phyloP scores from a whole-genome alignment of 2,113 vertebrate genomes.

The Oxyruncus cristatus region DNA sequence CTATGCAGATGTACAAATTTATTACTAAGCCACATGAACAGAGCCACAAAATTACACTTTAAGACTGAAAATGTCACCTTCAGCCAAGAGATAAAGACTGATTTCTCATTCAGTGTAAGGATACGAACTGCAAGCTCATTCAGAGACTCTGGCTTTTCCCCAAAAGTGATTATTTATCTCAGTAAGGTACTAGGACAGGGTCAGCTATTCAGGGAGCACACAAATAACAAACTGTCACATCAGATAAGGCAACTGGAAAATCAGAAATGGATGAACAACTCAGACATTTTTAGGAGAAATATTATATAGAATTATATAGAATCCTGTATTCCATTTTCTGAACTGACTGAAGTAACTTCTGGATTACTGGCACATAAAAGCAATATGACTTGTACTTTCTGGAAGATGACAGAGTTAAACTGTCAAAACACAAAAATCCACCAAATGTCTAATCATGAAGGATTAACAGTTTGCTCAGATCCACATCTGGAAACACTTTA shows the following conservation, averaged over 20 bases:
- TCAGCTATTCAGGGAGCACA: not conserved
- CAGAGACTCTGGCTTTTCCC: not conserved
- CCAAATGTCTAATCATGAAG: not conserved
- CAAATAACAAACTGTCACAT: not conserved
- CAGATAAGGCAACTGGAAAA: not conserved
- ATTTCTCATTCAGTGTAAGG: not conserved
- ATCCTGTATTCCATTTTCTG: not conserved
- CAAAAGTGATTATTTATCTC: not conserved
- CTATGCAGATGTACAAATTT: not conserved
- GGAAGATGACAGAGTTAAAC: not conserved
- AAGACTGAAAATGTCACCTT: not conserved
- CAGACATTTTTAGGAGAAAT: not conserved
- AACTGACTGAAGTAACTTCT: not conserved
- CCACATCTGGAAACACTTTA: not conserved
- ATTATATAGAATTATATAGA: not conserved
- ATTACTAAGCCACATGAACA: not conserved
- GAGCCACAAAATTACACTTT: not conserved
- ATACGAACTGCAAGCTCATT: not conserved
- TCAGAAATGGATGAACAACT: not conserved
- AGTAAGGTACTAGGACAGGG: not conserved
- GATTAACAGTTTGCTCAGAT: not conserved
- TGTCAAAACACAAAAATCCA: not conserved
- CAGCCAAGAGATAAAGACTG: not conserved
- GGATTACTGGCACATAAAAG: not conserved
- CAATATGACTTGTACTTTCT: not conserved